These are phyloP conservation scores for Sardinella longiceps DNA, from an alignment of 2,797 vertebrate genomes.

Conservation along the genomic window DNA sequence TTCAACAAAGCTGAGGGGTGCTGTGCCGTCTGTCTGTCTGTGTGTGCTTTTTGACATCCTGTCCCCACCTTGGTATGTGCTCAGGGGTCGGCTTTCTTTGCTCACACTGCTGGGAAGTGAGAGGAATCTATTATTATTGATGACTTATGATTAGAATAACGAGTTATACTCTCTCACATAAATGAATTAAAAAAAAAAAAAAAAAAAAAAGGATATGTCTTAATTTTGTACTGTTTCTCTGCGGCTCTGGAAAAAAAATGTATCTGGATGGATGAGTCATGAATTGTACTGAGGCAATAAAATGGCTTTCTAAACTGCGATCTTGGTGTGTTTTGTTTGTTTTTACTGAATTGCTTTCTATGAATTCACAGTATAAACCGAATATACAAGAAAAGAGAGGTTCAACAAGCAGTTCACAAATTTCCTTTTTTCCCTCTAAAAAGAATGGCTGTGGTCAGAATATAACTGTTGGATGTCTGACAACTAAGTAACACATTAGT, in stretches of 20 bases:
- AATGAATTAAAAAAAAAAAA: conserved; percentile 36
- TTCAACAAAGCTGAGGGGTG: neutral
- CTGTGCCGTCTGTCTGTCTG: neutral
- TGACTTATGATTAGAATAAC: conserved; percentile 52
- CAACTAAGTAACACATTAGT: too few relatives aligned
- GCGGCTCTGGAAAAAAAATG: conserved; percentile 63
- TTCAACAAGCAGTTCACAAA: too few relatives aligned
- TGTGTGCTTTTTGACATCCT: conserved; percentile 15
- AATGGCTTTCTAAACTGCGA: conserved; percentile 75
- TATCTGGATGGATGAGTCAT: conserved; percentile 63
- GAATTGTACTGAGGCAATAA: conserved; percentile 77
- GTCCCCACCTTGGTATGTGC: conserved; percentile 59
- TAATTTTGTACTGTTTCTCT: conserved; percentile 65
- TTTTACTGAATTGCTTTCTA: neutral
- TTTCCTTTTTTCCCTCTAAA: too few relatives aligned
- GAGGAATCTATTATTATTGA: conserved; percentile 66
- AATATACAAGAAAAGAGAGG: too few relatives aligned
- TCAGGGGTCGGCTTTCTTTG: conserved; percentile 65
- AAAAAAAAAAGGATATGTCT: conserved; percentile 48
- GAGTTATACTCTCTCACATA: conserved; percentile 58
- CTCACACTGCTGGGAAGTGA: conserved; percentile 82
- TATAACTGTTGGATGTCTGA: too few relatives aligned
- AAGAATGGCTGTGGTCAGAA: too few relatives aligned
- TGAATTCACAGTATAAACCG: too few relatives aligned
- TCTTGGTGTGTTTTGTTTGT: conserved; percentile 18